phyloP scores from a whole-genome alignment of 2,797 vertebrate species.

The Tenualosa thibaudeaui region DNA sequence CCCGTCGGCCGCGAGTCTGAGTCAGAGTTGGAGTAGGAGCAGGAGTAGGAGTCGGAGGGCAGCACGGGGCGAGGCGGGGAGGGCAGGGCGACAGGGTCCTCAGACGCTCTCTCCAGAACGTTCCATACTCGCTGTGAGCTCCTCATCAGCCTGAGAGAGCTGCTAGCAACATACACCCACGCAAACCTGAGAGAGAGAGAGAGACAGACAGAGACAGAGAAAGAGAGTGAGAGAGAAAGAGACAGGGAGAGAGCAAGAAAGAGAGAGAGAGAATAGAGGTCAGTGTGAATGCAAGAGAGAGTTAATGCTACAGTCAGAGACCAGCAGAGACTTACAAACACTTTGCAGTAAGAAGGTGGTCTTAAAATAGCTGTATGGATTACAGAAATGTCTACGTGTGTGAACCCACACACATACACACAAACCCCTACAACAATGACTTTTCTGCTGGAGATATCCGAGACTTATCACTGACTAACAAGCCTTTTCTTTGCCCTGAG shows the following conservation, averaged over 20 bases:
- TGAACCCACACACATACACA: background rate
- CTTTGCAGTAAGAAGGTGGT: background rate
- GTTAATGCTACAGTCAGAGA: background rate
- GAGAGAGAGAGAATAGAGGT: background rate
- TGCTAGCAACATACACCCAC: constrained; percentile 41
- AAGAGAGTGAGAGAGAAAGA: background rate
- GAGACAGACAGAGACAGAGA: background rate
- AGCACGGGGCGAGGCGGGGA: constrained; percentile 23
- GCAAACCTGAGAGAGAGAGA: constrained; percentile 63
- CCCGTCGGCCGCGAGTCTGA: background rate
- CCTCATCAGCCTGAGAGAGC: constrained; percentile 64
- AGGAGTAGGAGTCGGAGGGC: background rate
- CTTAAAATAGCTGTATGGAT: background rate
- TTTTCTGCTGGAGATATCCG: background rate
- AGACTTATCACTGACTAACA: constrained; percentile 15
- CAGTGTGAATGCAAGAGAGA: background rate
- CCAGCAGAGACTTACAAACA: background rate
- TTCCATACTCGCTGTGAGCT: constrained; percentile 61
- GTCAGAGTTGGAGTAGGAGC: background rate
- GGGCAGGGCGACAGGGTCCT: constrained; percentile 54
- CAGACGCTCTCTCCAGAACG: constrained; percentile 65
- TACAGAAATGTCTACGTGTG: constrained; percentile 21
- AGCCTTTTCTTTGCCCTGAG: background rate
- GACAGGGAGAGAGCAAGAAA: background rate
- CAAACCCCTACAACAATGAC: background rate